Evolutionary conservation across 2,797 vertebrate species (phyloP).

Genomic region (Phoebastria nigripes): DNA sequence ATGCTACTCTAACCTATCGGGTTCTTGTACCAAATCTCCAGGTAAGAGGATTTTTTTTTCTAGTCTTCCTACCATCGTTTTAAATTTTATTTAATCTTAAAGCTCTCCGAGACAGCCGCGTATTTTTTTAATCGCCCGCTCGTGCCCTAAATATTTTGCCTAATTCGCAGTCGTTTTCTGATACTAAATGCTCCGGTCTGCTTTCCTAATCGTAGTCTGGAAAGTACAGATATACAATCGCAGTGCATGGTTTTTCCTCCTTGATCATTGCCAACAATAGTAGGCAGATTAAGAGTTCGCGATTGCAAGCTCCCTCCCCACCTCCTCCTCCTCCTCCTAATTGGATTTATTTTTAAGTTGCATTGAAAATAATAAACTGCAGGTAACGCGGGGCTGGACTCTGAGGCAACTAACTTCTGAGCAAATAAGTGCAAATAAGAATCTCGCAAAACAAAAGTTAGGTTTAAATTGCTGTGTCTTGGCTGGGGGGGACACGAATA

Average conservation of each 20-base stretch:
- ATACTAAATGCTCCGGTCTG: constrained; percentile 51
- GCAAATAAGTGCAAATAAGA: constrained; percentile 83
- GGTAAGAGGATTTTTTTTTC: constrained; percentile 81
- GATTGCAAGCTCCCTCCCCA: constrained; percentile 56
- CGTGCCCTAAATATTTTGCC: constrained; percentile 46
- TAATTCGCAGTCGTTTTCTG: constrained; percentile 48
- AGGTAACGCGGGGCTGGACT: constrained; percentile 72
- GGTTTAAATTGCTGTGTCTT: constrained; percentile 72
- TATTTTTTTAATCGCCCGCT: constrained; percentile 41
- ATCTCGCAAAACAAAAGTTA: constrained; percentile 79
- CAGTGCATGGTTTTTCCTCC: constrained; percentile 69
- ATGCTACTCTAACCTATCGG: constrained; percentile 84
- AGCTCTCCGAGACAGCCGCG: constrained; percentile 29
- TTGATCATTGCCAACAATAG: constrained; percentile 78
- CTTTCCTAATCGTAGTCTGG: constrained; percentile 67
- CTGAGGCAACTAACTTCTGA: constrained; percentile 84
- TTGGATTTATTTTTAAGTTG: constrained; percentile 71
- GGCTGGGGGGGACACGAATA: constrained; percentile 51
- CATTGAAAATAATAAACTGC: constrained; percentile 68
- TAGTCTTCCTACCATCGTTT: constrained; percentile 51
- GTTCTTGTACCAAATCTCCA: constrained; percentile 83
- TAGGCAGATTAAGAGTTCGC: constrained; percentile 76
- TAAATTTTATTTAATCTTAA: constrained; percentile 67
- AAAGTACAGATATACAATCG: constrained; percentile 74
- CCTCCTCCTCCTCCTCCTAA: constrained; percentile 58